Conservation (phyloP, 2,888 invertebrate species). For the Lithosia quadra region DNA sequence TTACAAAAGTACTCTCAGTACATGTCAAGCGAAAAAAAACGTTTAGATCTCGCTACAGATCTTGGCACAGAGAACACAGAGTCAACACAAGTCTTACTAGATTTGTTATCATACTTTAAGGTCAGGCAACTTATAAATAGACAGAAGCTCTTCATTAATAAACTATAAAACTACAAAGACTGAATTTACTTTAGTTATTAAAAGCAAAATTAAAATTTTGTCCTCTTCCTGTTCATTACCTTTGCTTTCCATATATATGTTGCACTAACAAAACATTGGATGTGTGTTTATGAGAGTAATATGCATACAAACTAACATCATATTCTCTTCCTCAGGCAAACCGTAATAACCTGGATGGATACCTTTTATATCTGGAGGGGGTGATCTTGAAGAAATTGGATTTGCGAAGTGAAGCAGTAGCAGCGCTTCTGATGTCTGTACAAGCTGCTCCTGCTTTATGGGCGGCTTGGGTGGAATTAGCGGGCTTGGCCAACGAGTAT, state of each 20-base stretch:
- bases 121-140: conserved; percentile 49
- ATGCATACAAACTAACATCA: background rate
- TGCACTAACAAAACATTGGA: too few species aligned
- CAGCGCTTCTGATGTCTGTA: conserved; percentile 92
- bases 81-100: conserved; percentile 78
- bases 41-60: conserved; percentile 90
- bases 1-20: conserved; percentile 95
- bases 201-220: too few species aligned
- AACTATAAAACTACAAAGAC: background rate
- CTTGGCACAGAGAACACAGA: conserved; percentile 75
- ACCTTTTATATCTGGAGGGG: conserved; percentile 95
- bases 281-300: background rate
- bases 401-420: conserved; percentile 91
- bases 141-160: background rate
- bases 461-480: conserved; percentile 98
- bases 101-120: conserved; percentile 81
- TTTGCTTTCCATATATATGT: too few species aligned
- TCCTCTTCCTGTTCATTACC: too few species aligned
- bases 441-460: conserved; percentile 94
- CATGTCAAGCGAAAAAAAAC: conserved; percentile 96
- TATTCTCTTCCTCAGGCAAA: conserved; percentile 69
- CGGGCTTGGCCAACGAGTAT: conserved; percentile 93
- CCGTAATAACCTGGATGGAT: conserved; percentile 94
- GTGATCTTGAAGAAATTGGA: conserved; percentile 96
- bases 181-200: too few species aligned